Conservation (phyloP, 1,140 invertebrate species). For the Musca domestica region DNA sequence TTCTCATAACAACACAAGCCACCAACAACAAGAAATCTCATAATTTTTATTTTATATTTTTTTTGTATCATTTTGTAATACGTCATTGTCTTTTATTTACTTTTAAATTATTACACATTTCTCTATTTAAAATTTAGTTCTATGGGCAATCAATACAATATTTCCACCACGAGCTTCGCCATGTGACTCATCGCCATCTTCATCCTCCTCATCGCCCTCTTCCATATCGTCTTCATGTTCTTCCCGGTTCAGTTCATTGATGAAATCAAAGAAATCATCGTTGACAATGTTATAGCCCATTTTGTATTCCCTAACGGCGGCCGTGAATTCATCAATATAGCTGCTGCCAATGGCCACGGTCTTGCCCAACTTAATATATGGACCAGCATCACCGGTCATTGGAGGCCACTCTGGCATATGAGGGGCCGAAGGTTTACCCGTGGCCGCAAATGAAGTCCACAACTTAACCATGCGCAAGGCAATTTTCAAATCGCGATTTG, state of each 20-base stretch:
- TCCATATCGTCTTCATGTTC: conserved; percentile 28
- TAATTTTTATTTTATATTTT: conserved; percentile 1
- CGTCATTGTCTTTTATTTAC: background rate
- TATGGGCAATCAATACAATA: conserved; percentile 41
- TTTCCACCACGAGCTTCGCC: conserved; percentile 28
- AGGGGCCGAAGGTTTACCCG: conserved; percentile 37
- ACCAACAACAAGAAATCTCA: background rate
- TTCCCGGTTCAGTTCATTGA: conserved; percentile 28
- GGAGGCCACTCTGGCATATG: conserved; percentile 40
- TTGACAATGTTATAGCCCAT: conserved; percentile 43
- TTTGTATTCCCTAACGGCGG: conserved; percentile 38
- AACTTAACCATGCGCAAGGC: conserved; percentile 44
- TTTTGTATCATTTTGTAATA: background rate
- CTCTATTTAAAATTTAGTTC: conserved; percentile 27
- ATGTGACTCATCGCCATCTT: conserved; percentile 19
- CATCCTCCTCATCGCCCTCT: conserved; percentile 22
- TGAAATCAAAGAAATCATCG: conserved; percentile 45
- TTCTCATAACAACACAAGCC: background rate
- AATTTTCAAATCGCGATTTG: conserved; percentile 44
- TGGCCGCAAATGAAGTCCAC: conserved; percentile 48
- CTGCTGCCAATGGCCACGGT: conserved; percentile 42
- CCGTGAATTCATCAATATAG: conserved; percentile 45
- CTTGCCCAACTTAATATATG: conserved; percentile 44
- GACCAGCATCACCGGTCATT: conserved; percentile 45
- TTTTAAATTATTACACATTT: background rate